A percentile compares a stretch with the other conserved stretches of the same genome.
Conservation (phyloP, 2,888 invertebrate genomes). For the Tetramorium bicarinatum region DNA sequence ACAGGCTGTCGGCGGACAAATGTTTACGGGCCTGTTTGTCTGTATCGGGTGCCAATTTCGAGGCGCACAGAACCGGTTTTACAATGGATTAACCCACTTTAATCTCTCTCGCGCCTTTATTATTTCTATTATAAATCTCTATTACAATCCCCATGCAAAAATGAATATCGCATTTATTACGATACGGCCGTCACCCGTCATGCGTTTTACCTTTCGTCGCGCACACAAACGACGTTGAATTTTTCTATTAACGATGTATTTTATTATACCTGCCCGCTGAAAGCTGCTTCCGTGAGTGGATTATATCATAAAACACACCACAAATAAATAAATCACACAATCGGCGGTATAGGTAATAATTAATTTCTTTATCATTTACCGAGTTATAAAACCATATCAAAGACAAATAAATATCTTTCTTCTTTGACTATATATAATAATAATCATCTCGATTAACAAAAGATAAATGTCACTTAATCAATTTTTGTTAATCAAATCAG, state of each 20-base stretch:
- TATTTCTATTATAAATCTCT: constrained; percentile 48
- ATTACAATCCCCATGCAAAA: constrained; percentile 37
- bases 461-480: not conserved
- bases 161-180: constrained; percentile 38
- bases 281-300: not conserved
- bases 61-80: constrained; percentile 31
- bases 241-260: constrained; percentile 37
- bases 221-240: not conserved
- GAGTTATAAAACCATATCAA: not conserved
- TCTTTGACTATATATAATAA: not conserved
- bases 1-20: constrained; percentile 46
- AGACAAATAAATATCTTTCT: not conserved
- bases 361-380: not conserved
- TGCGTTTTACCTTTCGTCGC: constrained; percentile 23
- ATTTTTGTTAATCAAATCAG: not conserved
- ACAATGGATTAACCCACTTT: constrained; percentile 49
- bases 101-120: constrained; percentile 37
- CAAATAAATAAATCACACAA: constrained; percentile 2
- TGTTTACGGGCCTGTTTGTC: constrained; percentile 42
- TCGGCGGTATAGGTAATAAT: not conserved
- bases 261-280: not conserved
- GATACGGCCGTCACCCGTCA: constrained; percentile 18
- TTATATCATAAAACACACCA: not conserved
- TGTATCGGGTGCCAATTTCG: constrained; percentile 50
- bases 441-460: not conserved